Percentiles rank a stretch among this genome's conserved stretches.
Evolutionary conservation across 2,888 invertebrate species (phyloP).

Genomic region (Leucoptera coffeella): DNA sequence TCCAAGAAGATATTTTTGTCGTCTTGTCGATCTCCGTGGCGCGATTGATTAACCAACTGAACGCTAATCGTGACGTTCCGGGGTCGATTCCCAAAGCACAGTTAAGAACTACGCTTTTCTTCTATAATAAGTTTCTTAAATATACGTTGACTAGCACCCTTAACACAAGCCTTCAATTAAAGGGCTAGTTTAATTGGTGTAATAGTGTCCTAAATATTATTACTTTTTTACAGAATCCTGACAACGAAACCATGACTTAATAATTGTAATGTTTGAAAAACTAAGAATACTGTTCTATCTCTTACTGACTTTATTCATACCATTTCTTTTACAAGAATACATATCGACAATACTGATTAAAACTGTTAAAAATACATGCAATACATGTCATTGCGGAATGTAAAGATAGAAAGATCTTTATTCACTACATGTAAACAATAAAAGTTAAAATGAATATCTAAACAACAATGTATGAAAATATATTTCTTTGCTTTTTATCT

Average conservation of each 20-base stretch:
- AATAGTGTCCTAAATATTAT: too few relatives aligned
- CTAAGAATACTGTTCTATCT: conserved; percentile 33
- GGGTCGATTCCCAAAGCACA: neutral
- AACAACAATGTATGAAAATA: conserved; percentile 14
- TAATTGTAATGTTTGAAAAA: conserved; percentile 27
- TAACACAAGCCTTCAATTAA: too few relatives aligned
- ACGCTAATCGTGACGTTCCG: neutral
- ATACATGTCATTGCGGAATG: conserved; percentile 16
- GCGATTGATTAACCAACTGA: too few relatives aligned
- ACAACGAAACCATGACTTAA: conserved; percentile 1
- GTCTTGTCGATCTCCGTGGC: too few relatives aligned
- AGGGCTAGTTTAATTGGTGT: too few relatives aligned
- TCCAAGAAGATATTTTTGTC: too few relatives aligned
- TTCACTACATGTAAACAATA: too few relatives aligned
- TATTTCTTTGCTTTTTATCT: conserved; percentile 17
- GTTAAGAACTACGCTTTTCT: too few relatives aligned
- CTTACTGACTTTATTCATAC: conserved; percentile 26
- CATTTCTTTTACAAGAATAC: conserved; percentile 36
- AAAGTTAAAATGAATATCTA: too few relatives aligned
- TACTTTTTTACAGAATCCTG: neutral
- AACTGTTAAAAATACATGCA: conserved; percentile 20
- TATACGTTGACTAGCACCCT: too few relatives aligned
- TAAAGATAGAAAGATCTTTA: too few relatives aligned
- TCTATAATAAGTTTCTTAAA: too few relatives aligned
- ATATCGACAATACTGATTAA: conserved; percentile 30